phyloP scores from a whole-genome alignment of 2,888 invertebrate species.

The Synergus umbraculus region DNA sequence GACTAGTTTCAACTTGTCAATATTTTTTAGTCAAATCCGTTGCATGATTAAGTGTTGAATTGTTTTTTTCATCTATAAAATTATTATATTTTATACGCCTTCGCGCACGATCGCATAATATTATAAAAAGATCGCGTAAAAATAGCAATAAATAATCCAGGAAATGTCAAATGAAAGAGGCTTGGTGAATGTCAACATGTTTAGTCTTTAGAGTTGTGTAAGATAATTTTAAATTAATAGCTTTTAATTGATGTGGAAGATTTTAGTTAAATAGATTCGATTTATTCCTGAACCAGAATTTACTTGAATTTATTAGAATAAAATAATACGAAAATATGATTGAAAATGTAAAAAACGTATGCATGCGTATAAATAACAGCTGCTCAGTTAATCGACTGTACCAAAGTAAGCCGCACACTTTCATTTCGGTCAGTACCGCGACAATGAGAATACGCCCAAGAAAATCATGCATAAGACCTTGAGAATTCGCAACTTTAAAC shows the following conservation, averaged over 20 bases:
- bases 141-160: background rate
- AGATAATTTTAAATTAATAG: background rate
- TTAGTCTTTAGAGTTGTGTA: background rate
- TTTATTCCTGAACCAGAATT: background rate
- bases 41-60: no score
- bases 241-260: background rate
- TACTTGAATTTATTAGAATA: background rate
- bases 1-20: no score
- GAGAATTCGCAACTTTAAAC: slow-evolving; percentile 10
- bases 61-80: no score
- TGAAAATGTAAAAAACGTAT: background rate
- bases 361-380: background rate
- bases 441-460: slow-evolving; percentile 30
- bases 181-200: background rate
- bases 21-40: no score
- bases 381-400: slow-evolving; percentile 14
- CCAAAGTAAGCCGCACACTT: background rate
- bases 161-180: background rate
- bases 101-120: background rate
- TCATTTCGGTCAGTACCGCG: slow-evolving; percentile 22
- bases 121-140: background rate
- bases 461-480: slow-evolving; percentile 29
- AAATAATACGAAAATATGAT: background rate
- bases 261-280: background rate
- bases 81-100: no score